Percentiles rank a stretch among this genome's conserved stretches.
Evolutionary conservation across 2,113 vertebrate species (phyloP).

Genomic region (Onychostruthus taczanowskii): DNA sequence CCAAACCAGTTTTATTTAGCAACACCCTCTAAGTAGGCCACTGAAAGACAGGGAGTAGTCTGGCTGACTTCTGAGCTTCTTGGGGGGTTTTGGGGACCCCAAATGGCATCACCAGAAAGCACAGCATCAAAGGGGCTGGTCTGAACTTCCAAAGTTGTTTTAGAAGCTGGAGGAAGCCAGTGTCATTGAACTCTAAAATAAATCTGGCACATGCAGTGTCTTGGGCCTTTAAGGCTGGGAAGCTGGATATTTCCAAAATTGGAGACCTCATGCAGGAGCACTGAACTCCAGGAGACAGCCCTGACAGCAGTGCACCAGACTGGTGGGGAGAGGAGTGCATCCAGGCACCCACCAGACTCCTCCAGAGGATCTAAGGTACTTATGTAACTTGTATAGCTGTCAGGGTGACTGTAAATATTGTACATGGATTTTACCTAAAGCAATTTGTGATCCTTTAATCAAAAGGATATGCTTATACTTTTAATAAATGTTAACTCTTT

Average conservation of each 20-base stretch:
- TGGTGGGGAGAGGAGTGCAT: neutral
- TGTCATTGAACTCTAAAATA: neutral
- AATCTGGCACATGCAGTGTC: neutral
- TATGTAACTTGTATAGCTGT: neutral
- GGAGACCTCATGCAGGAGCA: neutral
- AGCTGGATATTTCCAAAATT: neutral
- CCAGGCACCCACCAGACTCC: neutral
- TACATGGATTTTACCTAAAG: slow-evolving; percentile 36
- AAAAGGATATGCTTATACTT: slow-evolving; percentile 8
- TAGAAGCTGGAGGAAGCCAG: neutral
- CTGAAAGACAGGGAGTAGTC: neutral
- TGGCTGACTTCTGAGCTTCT: neutral
- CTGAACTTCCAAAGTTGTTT: neutral
- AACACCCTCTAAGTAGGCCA: neutral
- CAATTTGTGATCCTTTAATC: slow-evolving; percentile 7
- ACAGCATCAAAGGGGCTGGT: neutral
- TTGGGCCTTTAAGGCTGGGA: neutral
- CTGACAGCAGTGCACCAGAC: neutral
- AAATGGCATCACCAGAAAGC: neutral
- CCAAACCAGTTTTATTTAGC: neutral
- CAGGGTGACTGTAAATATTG: slow-evolving; percentile 55
- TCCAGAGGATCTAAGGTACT: neutral
- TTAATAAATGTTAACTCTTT: slow-evolving; percentile 51
- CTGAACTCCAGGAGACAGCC: neutral
- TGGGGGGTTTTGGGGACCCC: neutral